Base-by-base conservation (phyloP, 1,140 invertebrate genomes). In the Luehdorfia chinensis region DNA sequence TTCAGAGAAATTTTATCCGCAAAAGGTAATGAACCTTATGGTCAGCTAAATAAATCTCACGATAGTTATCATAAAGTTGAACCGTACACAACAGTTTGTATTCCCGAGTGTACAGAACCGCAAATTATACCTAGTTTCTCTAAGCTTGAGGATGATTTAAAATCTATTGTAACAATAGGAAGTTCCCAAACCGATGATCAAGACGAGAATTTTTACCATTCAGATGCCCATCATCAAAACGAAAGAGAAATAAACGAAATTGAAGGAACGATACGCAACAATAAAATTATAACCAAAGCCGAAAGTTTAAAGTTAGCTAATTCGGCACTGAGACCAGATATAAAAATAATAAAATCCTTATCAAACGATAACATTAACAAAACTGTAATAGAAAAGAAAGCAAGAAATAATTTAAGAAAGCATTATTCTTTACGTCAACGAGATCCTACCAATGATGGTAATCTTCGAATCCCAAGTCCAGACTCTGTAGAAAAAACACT, bases 401-500 rank as follows among this genome's bases (percentile, higher is more conserved):
- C 47, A 36, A 55, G 68, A 47, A 58, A 64, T 23, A 69, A 66
- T 18, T 75, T 87, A 34, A 84, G 72, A 52, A 87, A 88, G 59
- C 87, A 88, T 63, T 88, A 88, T 69, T 87, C 85, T 14, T 59
- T 88, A 32, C 50, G 87, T 32, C 87, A 88, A 63, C 66, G 87
- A 37, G 86, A 88, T 55, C 87, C 87, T 12, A 59, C 61, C 16
- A 72, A 77, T 25, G 69, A 75, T 37, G 70, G 79, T 14, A 51
- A 54, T 14, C 45, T 66, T 45, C 71, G 75, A 46, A 48, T 86
- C 41, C 83, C 76, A 2, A 86, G 80, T 44, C 83, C 83, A 45
- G 57, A 58, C 9, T 65, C 61, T 9, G 59, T 83, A 44, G 73
- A 80, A 62, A 66, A 54, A 50, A 65, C 43, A 34, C 28, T 62